Conservation (phyloP, 2,113 vertebrate genomes). For the Elgaria multicarinata region DNA sequence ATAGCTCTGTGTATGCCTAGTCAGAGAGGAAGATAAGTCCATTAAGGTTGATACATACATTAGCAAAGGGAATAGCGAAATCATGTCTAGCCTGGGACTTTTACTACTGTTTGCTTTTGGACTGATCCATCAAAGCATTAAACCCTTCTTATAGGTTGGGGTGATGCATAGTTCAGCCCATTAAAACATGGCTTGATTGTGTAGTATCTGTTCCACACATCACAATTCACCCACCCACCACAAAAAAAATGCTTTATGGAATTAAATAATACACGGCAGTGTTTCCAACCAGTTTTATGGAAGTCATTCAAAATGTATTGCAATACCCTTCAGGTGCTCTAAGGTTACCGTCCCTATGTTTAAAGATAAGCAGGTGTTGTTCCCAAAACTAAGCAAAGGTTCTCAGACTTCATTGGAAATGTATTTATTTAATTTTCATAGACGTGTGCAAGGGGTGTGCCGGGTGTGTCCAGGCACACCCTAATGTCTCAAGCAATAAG, state of each 20-base stretch:
- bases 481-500: too few species aligned
- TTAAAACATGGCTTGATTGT: slow-evolving; percentile 9
- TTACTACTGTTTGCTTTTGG: slow-evolving; percentile 47
- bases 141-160: background rate
- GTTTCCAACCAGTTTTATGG: slow-evolving; percentile 42
- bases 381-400: background rate
- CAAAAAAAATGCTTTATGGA: slow-evolving; percentile 31
- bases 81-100: slow-evolving; percentile 35
- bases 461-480: too few species aligned
- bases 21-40: background rate
- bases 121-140: slow-evolving; percentile 23
- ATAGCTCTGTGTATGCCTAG: background rate
- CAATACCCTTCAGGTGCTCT: slow-evolving; percentile 26
- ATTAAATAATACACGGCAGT: slow-evolving; percentile 31
- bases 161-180: background rate
- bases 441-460: too few species aligned
- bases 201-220: background rate
- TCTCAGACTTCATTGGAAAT: background rate
- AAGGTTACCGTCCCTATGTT: slow-evolving; percentile 37
- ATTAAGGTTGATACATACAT: background rate
- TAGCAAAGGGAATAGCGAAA: slow-evolving; percentile 40
- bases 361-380: slow-evolving; percentile 23
- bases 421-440: background rate
- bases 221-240: background rate
- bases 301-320: slow-evolving; percentile 47